Evolutionary conservation across 2,797 vertebrate genomes (phyloP).

Genomic region (Hypotaenidia okinawae): DNA sequence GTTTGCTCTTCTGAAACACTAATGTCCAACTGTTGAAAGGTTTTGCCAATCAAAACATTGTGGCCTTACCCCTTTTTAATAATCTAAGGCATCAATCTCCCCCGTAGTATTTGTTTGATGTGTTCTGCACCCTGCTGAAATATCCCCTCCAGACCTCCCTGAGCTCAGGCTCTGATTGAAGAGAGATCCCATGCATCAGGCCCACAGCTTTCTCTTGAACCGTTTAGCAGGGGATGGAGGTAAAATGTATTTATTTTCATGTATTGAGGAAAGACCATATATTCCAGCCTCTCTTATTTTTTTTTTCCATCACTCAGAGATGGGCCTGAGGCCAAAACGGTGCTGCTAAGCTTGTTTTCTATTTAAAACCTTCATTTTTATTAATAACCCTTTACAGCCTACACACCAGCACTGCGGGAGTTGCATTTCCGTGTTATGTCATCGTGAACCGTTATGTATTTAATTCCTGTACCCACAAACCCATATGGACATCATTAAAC

Average conservation of each 20-base stretch:
- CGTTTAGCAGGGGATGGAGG: constrained; percentile 34
- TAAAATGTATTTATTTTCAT: constrained; percentile 70
- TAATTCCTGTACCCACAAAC: constrained; percentile 75
- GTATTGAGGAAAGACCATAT: constrained; percentile 58
- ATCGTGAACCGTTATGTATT: constrained; percentile 70
- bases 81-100: constrained; percentile 61
- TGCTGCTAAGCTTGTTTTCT: constrained; percentile 75
- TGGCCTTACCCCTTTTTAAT: constrained; percentile 58
- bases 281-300: constrained; percentile 59
- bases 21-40: constrained; percentile 53
- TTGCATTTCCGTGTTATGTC: constrained; percentile 76
- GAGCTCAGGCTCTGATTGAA: constrained; percentile 42
- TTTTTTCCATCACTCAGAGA: constrained; percentile 70
- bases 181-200: constrained; percentile 43
- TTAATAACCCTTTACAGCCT: constrained; percentile 77
- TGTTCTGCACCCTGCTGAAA: constrained; percentile 63
- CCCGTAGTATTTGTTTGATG: constrained; percentile 58
- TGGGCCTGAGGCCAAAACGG: constrained; percentile 72
- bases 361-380: constrained; percentile 77
- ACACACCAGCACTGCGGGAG: constrained; percentile 67
- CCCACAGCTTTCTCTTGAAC: constrained; percentile 53
- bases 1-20: constrained; percentile 63
- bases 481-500: constrained; percentile 78
- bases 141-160: constrained; percentile 56
- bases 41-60: constrained; percentile 68